These are phyloP conservation scores for Xenopus borealis DNA, from an alignment of 2,113 vertebrate genomes.

Conservation along the genomic window DNA sequence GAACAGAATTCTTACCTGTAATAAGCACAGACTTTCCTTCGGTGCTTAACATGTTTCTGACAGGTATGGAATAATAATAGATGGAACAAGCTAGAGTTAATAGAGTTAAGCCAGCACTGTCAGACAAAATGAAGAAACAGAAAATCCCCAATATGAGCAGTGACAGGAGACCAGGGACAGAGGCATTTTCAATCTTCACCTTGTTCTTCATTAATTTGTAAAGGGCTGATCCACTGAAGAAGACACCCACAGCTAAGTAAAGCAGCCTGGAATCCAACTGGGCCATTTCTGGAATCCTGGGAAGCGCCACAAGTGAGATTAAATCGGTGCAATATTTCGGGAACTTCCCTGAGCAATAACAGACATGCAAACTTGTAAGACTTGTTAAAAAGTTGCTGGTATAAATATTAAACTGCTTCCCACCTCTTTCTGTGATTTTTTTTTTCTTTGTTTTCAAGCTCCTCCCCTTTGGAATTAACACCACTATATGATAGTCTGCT, in stretches of 20 bases:
- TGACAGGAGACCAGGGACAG: constrained; percentile 48
- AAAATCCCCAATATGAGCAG: constrained; percentile 43
- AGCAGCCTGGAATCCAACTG: constrained; percentile 42
- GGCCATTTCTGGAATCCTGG: constrained; percentile 45
- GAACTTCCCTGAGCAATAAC: not conserved
- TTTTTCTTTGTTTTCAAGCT: constrained; percentile 43
- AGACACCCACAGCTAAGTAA: not conserved
- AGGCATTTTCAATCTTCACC: accelerated
- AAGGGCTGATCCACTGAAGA: constrained; percentile 44
- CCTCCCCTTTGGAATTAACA: constrained; percentile 54
- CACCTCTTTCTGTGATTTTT: constrained; percentile 37
- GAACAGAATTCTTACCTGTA: constrained; percentile 65
- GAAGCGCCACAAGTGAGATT: constrained; percentile 14
- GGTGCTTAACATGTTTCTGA: constrained; percentile 55
- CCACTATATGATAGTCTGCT: not conserved
- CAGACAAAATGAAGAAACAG: constrained; percentile 25
- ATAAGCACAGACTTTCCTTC: constrained; percentile 60
- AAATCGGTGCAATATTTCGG: not conserved
- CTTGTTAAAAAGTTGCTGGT: constrained; percentile 25
- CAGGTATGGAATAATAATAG: not conserved
- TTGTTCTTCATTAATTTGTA: constrained; percentile 27
- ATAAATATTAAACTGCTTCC: constrained; percentile 50
- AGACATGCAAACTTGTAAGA: not conserved
- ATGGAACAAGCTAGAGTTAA: constrained; percentile 32
- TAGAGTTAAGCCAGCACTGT: constrained; percentile 47